Evolutionary conservation across 2,797 vertebrate genomes (phyloP), one percentile per base, ranked within the genome.

Genomic region (Vireo griseus): DNA sequence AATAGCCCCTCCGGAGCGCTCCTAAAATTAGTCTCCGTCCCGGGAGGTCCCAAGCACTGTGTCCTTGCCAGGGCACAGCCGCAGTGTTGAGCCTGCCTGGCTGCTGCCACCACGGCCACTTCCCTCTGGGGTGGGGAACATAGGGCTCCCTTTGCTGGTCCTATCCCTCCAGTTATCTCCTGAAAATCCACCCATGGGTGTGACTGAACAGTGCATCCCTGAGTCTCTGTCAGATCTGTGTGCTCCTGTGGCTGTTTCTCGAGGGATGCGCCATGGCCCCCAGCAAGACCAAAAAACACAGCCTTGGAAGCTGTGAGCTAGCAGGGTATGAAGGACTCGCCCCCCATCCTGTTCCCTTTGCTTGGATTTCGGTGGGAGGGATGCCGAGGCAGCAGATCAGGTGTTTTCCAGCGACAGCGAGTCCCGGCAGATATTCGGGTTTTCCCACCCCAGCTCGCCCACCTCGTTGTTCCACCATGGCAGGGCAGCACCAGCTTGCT

Each of bases 21-120:
- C 94, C 91, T 97, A 97, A 96, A 97, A 96, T 96, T 92, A 97
- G 92, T 84, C 35, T 73, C 65, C 59, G 57, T 88, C 74, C 81
- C 10, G 4, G 94, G 96, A 96, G 82, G 90, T 94, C 93, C 95
- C 19, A 7, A 47, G 61, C 45, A 2, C 82, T 52, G 61, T 86
- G 93, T 91, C 94, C 95, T 96, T 96, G 93, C 95, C 95, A 77
- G 95, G 94, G 90, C 95, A 94, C 61, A 90, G 88, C 63, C 85
- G 4, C 0, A 1, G 69, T 1, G 1, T 26, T 62, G 85, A 87
- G 67, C 67, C 61, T 54, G 55, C 51, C 78, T 1, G 44, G 74
- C 81, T 87, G 74, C 78, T 91, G 93, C 40, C 31, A 39, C 44
- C 4, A 1, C 0, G 2, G 59, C 26, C 11, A 2, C 25, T n/a